These are phyloP conservation scores for Linnaemya tessellans DNA, from an alignment of 2,888 invertebrate genomes.

Conservation along the genomic window DNA sequence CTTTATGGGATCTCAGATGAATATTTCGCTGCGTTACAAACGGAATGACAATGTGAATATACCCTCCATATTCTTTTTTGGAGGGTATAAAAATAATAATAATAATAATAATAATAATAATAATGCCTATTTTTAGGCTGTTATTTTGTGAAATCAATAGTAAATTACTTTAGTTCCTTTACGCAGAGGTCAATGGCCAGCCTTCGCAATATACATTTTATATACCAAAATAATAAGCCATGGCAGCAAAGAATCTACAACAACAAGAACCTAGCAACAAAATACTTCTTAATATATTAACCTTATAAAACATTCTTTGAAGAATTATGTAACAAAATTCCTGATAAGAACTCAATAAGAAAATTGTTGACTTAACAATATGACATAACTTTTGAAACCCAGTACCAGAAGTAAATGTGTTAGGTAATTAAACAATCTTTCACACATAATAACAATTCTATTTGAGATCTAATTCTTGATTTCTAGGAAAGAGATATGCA, in stretches of 20 bases:
- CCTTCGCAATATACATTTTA: no score
- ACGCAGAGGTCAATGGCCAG: not conserved
- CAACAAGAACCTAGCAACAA: not conserved
- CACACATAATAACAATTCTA: not conserved
- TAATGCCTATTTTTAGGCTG: not conserved
- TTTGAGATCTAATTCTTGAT: not conserved
- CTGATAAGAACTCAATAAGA: not conserved
- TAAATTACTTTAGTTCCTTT: not conserved
- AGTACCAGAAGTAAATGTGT: not conserved
- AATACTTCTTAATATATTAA: not conserved
- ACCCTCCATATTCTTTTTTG: no score
- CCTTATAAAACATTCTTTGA: no score
- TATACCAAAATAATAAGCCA: no score
- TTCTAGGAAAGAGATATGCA: not conserved
- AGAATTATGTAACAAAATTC: not conserved
- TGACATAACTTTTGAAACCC: not conserved
- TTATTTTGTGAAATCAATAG: not conserved
- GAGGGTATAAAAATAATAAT: no score
- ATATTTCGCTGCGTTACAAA: no score
- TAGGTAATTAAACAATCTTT: not conserved
- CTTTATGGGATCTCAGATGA: no score
- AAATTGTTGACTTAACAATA: not conserved
- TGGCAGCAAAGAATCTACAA: no score
- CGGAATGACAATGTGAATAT: no score
- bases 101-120: no score